Conservation (phyloP, 2,113 vertebrate genomes). For the Andinoacara biseriatus region DNA sequence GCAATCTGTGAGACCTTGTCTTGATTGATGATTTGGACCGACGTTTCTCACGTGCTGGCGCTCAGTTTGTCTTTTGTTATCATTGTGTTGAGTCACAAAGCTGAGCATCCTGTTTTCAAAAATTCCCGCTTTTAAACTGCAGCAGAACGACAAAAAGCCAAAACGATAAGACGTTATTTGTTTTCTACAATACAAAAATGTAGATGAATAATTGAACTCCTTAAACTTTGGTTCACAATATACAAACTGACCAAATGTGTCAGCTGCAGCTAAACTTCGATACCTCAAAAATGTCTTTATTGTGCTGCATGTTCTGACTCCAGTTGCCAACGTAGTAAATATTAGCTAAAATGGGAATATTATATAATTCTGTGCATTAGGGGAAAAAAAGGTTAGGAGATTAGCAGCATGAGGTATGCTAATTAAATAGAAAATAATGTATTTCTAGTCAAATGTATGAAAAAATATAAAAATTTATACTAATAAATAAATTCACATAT, state of each 20-base stretch:
- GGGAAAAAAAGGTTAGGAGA: background rate
- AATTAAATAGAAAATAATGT: background rate
- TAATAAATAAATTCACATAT: too few relatives aligned
- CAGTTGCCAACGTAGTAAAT: too few relatives aligned
- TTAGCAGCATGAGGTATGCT: background rate
- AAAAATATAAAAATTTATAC: too few relatives aligned
- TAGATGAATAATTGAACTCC: too few relatives aligned
- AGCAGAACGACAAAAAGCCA: background rate
- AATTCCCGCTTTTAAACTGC: background rate
- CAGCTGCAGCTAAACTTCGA: too few relatives aligned
- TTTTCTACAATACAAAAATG: too few relatives aligned
- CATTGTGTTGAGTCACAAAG: conserved; percentile 4
- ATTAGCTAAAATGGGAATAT: background rate
- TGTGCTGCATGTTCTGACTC: too few relatives aligned
- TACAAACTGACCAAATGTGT: too few relatives aligned
- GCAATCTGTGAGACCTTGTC: conserved; percentile 64
- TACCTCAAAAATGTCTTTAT: too few relatives aligned
- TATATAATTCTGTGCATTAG: background rate
- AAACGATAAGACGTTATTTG: background rate
- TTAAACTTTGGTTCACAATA: too few relatives aligned
- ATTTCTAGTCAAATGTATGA: background rate
- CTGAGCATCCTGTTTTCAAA: background rate
- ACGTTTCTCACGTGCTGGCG: background rate
- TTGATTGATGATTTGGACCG: conserved; percentile 2
- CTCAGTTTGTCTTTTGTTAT: background rate